Evolutionary conservation across 2,113 vertebrate species (phyloP), one percentile per base, ranked within the genome.

Genomic region (Odobenus rosmarus): DNA sequence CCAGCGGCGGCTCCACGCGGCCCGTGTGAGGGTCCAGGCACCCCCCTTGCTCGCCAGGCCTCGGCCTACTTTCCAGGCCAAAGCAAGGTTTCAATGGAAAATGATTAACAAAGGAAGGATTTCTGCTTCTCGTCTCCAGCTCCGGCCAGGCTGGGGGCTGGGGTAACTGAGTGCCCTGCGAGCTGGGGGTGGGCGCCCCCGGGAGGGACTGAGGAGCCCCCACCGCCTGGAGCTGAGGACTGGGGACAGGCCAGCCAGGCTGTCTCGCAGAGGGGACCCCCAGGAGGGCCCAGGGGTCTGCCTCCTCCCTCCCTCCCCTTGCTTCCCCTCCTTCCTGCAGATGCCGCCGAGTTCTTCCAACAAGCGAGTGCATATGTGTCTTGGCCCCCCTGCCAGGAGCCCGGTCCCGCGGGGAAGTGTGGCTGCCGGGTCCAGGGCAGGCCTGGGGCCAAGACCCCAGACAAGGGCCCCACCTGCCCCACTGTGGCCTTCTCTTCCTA

Each of bases 41-140:
- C 71, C 36, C 89, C 83, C 19, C 24, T 13, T 0, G 5, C 90
- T 6, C 0, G 92, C 72, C 23, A 1, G 18, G 24, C 69, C 3
- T 0, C 10, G 67, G 61, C 96, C 97, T 94, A 79, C 93, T 97
- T 96, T 83, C 88, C 39, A 23, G 61, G 59, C 53, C 53, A 31
- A 28, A 33, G 10, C 0, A 0, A 46, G 21, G 39, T 19, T 4
- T 33, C 8, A 42, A 3, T 2, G 57, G 64, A 85, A 72, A 16
- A 18, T 9, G 31, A 28, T 86, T 16, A 88, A 57, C 84, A 24
- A 51, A 51, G 33, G 57, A 12, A 15, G 36, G 67, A 28, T 39
- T 8, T 11, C 77, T 53, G 83, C 33, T 4, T 24, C 80, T 57
- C 11, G 1, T 51, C 79, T 6, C 28, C 1, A 0, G 42, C 76